Evolutionary conservation across 2,113 vertebrate species (phyloP), one percentile per base, ranked within the genome.

Genomic region (Daubentonia madagascariensis): DNA sequence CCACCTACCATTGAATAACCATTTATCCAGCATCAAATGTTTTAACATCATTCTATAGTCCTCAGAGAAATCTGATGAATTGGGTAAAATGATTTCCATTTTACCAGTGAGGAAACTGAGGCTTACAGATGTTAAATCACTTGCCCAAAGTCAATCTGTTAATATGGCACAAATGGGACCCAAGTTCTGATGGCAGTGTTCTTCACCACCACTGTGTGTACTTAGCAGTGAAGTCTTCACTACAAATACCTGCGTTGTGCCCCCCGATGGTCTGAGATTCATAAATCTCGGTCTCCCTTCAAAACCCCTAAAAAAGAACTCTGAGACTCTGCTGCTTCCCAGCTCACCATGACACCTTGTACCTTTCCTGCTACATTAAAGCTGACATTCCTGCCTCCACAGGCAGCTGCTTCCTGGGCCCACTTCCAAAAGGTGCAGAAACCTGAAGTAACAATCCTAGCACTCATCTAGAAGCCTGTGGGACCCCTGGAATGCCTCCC

Each of bases 161-260:
- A n/a, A 17, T 8, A 13, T 0, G 6, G 45, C 14, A 43, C n/a
- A 20, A 30, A 20, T 1, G 30, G 52, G 48, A 3, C 3, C 32
- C 14, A 2, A 1, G 32, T 6, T 63, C 25, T 52, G 35, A 25
- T 9, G 1, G 28, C 48, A 23, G 20, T 5, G 11, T 17, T 25
- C 25, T 40, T 37, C 7, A 23, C 12, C 9, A 2, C 43, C 8
- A 11, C 22, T 1, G 20, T 17, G 8, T 4, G 22, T 35, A 12
- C 54, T 25, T 30, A 6, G 73, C 11, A 2, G 8, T 16, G 73
- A 12, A 28, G 22, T 2, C 52, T 61, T 70, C 28, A 0, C n/a
- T 16, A 0, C 63, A 4, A 5, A 37, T 2, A 43, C 11, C 75
- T 17, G 30, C 28, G 5, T 0, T 7, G 48, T 23, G 10, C 8